phyloP scores from a whole-genome alignment of 2,888 invertebrate species.

The Drosophila percnosoma region DNA sequence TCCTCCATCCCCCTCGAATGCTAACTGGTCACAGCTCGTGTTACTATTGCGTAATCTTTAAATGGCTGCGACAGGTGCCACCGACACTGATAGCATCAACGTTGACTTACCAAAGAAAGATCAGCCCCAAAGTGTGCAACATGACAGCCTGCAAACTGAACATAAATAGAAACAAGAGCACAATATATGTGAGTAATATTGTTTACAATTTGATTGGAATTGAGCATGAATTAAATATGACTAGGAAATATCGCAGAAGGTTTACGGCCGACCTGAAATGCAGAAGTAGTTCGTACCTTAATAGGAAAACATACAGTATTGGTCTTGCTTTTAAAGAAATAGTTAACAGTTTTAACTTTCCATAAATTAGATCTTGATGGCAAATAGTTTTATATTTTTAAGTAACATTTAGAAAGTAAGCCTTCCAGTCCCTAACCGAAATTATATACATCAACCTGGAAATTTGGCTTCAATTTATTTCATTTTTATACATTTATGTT shows the following conservation, averaged over 20 bases:
- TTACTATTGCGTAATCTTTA: slow-evolving; percentile 32
- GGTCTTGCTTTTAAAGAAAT: neutral
- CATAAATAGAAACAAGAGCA: neutral
- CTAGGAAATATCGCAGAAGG: neutral
- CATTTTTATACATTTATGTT: neutral
- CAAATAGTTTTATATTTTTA: neutral
- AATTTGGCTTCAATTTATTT: neutral
- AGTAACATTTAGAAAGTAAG: neutral
- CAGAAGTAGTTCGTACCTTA: neutral
- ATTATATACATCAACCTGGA: neutral
- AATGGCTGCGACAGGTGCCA: slow-evolving; percentile 35
- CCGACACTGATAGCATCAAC: slow-evolving; percentile 30
- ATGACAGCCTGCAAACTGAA: neutral
- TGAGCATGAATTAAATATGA: neutral
- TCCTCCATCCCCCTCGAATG: neutral
- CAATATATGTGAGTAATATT: neutral
- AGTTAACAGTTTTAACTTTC: too few species aligned
- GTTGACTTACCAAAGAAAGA: slow-evolving; percentile 10
- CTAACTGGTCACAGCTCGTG: slow-evolving; percentile 54
- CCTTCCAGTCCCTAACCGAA: too few species aligned
- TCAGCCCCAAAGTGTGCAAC: slow-evolving; percentile 25
- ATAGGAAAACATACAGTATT: neutral
- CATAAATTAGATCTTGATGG: neutral
- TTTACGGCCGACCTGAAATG: neutral
- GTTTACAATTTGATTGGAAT: neutral